Conservation (phyloP, 2,797 vertebrate species). For the Nothura maculosa region DNA sequence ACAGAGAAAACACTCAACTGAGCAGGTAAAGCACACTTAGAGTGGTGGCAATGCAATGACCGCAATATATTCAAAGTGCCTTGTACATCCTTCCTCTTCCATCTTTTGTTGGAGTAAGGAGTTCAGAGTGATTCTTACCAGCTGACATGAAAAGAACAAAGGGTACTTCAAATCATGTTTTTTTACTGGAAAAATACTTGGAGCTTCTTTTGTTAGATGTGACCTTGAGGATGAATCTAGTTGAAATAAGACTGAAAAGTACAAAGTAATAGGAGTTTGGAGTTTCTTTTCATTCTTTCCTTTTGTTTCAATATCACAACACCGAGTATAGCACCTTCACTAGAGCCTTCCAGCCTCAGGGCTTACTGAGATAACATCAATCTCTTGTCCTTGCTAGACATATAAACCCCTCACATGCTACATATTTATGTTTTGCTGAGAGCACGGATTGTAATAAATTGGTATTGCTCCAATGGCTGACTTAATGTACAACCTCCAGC, state of each 20-base stretch:
- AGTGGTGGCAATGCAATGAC: neutral
- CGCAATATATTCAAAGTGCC: neutral
- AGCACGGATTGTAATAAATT: neutral
- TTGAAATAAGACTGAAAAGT: neutral
- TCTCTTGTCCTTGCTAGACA: neutral
- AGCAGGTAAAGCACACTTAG: slow-evolving; percentile 43
- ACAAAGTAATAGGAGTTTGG: neutral
- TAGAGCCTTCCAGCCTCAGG: neutral
- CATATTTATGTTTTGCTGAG: neutral
- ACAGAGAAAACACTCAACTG: slow-evolving; percentile 1
- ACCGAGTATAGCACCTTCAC: neutral
- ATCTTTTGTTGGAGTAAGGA: neutral
- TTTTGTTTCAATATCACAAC: neutral
- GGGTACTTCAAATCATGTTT: slow-evolving; percentile 15
- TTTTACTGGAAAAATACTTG: neutral
- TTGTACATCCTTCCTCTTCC: neutral
- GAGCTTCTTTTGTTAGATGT: neutral
- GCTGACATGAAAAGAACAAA: neutral
- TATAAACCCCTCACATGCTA: neutral
- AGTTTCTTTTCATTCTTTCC: neutral
- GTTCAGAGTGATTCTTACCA: neutral
- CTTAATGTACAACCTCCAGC: slow-evolving; percentile 39
- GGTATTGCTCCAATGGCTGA: slow-evolving; percentile 1
- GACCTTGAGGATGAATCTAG: neutral
- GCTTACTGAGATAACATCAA: neutral